Percentiles rank a stretch among this genome's conserved stretches.
phyloP scores from a whole-genome alignment of 2,888 invertebrate genomes.

The Drosophila acutilabella region DNA sequence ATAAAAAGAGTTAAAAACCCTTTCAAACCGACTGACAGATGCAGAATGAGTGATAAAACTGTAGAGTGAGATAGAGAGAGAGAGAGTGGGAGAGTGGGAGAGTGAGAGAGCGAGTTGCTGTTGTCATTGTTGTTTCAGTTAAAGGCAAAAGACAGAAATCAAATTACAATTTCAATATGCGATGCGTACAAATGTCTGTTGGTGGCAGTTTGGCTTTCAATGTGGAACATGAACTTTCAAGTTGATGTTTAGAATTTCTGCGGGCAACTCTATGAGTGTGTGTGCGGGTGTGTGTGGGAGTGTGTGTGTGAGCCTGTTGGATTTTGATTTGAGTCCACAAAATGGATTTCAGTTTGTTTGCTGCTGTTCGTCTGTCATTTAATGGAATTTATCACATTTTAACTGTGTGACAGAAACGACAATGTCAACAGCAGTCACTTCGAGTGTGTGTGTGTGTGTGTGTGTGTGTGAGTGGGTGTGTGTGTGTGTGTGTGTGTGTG shows the following conservation, averaged over 20 bases:
- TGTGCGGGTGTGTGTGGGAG: conserved; percentile 6
- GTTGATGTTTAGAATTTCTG: conserved; percentile 68
- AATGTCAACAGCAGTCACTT: conserved; percentile 53
- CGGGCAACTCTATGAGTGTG: conserved; percentile 10
- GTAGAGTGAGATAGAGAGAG: not conserved
- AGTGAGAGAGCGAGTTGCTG: conserved; percentile 24
- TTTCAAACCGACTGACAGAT: conserved; percentile 14
- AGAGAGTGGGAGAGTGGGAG: not conserved
- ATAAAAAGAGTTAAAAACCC: not conserved
- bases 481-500: conserved; percentile 2
- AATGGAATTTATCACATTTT: conserved; percentile 80
- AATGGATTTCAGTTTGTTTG: conserved; percentile 63
- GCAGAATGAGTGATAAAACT: conserved; percentile 14
- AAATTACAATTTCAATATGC: conserved; percentile 80
- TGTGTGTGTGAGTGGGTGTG: conserved; percentile 4
- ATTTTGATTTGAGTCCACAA: conserved; percentile 74
- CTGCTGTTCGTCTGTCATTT: conserved; percentile 66
- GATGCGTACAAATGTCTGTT: conserved; percentile 77
- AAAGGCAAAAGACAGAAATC: conserved; percentile 76
- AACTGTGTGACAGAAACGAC: conserved; percentile 73
- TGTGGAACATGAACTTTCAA: conserved; percentile 74
- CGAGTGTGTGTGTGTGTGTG: not conserved
- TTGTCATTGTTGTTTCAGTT: conserved; percentile 47
- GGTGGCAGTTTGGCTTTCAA: conserved; percentile 77
- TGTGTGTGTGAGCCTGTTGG: conserved; percentile 27